These are phyloP conservation scores for Dromaius novaehollandiae DNA, from an alignment of 2,113 vertebrate genomes.

Conservation along the genomic window DNA sequence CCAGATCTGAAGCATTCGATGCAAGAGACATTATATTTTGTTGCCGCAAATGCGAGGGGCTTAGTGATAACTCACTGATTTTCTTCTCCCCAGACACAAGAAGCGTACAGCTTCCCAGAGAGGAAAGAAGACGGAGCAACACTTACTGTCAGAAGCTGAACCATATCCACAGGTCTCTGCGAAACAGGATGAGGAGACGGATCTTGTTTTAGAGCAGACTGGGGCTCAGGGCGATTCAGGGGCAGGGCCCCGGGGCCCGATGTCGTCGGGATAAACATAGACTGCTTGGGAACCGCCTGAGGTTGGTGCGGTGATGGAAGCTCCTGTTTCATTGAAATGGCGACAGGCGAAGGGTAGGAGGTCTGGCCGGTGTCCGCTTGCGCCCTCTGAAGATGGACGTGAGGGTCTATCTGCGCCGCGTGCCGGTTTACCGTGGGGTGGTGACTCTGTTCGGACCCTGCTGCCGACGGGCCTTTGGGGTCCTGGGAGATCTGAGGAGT, in stretches of 20 bases:
- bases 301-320: constrained; percentile 72
- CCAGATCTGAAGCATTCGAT: fast-evolving
- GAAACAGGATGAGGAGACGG: constrained; percentile 72
- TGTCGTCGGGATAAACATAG: constrained; percentile 77
- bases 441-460: constrained; percentile 78
- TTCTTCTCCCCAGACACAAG: fast-evolving
- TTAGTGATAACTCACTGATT: background rate
- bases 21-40: background rate
- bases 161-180: constrained; percentile 92
- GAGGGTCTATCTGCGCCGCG: constrained; percentile 82
- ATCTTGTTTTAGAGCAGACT: constrained; percentile 80
- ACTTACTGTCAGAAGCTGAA: constrained; percentile 92
- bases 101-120: fast-evolving
- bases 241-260: constrained; percentile 68
- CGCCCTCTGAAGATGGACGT: constrained; percentile 80
- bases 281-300: constrained; percentile 76
- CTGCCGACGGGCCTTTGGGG: constrained; percentile 77
- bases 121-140: fast-evolving
- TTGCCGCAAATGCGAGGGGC: background rate
- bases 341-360: constrained; percentile 87
- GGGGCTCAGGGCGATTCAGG: constrained; percentile 76
- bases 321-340: constrained; percentile 86
- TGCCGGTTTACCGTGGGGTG: constrained; percentile 74
- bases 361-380: constrained; percentile 83
- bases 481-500: constrained; percentile 86